phyloP scores from a whole-genome alignment of 2,113 vertebrate genomes.

The Grammomys dolichurus region DNA sequence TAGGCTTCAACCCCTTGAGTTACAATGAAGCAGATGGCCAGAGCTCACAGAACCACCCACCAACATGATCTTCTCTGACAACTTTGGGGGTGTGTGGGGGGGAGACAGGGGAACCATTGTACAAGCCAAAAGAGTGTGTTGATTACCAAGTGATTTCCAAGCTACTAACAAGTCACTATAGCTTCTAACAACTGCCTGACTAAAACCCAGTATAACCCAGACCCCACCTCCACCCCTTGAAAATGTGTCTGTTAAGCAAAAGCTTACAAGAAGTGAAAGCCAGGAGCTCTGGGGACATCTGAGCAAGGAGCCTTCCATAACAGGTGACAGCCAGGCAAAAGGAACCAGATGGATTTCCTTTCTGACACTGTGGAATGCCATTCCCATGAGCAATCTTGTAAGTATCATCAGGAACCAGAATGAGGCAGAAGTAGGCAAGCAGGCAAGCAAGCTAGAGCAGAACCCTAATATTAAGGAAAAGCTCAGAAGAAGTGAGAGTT shows the following conservation, averaged over 20 bases:
- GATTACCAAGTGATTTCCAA: conserved; percentile 17
- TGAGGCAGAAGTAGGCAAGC: not conserved
- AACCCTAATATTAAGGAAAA: conserved; percentile 2
- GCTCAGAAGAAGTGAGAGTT: not conserved
- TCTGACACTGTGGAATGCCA: not conserved
- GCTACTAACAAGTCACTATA: not conserved
- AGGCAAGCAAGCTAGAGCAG: not conserved
- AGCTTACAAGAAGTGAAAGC: not conserved
- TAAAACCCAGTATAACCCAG: not conserved
- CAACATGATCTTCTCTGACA: conserved; percentile 11
- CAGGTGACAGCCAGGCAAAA: not conserved
- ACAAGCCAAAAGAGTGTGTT: not conserved
- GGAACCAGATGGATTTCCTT: not conserved
- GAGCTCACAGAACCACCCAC: conserved; percentile 40
- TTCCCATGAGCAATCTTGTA: not conserved
- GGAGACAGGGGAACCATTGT: not conserved
- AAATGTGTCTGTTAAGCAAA: conserved; percentile 32
- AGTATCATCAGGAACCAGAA: not conserved
- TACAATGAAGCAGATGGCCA: conserved; percentile 68
- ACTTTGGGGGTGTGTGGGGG: not conserved
- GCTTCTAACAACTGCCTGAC: not conserved
- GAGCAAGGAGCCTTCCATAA: conserved; percentile 15
- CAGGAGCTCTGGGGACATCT: not conserved
- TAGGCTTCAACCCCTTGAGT: conserved; percentile 51
- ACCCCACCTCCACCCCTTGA: not conserved